Evolutionary conservation across 2,113 vertebrate species (phyloP).

Genomic region (Caracal caracal): DNA sequence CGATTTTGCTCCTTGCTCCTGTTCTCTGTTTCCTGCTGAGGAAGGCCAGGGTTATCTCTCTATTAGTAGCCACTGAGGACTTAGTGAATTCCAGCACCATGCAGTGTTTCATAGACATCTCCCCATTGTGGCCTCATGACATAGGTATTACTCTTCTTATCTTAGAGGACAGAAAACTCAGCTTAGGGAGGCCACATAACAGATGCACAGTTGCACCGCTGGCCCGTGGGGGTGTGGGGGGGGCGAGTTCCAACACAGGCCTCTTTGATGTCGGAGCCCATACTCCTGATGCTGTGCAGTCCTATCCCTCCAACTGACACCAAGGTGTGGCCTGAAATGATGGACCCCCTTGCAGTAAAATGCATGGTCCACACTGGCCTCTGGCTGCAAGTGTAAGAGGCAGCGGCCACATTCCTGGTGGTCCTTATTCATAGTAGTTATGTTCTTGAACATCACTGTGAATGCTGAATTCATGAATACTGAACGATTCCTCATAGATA

Average conservation of each 20-base stretch:
- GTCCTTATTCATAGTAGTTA: neutral
- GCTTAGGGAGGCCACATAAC: neutral
- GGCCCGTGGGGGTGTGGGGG: too few species aligned
- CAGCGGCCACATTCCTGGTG: neutral
- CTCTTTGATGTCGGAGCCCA: neutral
- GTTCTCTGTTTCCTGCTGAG: neutral
- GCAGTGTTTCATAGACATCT: neutral
- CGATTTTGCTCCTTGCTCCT: neutral
- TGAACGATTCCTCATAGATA: neutral
- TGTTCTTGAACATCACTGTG: neutral
- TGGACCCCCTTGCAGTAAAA: neutral
- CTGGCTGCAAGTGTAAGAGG: neutral
- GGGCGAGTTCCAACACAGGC: neutral
- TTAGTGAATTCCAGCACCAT: neutral
- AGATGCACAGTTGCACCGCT: accelerated
- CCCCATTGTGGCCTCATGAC: neutral
- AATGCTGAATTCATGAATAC: neutral
- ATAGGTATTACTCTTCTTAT: neutral
- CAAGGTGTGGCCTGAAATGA: neutral
- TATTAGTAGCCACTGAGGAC: neutral
- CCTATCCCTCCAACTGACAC: neutral
- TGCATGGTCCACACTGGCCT: neutral
- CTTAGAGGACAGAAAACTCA: neutral
- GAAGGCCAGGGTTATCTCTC: neutral
- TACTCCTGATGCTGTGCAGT: too few species aligned